Evolutionary conservation across 2,797 vertebrate species (phyloP), one percentile per base, ranked within the genome.

Genomic region (Mormyrops attenuatus): DNA sequence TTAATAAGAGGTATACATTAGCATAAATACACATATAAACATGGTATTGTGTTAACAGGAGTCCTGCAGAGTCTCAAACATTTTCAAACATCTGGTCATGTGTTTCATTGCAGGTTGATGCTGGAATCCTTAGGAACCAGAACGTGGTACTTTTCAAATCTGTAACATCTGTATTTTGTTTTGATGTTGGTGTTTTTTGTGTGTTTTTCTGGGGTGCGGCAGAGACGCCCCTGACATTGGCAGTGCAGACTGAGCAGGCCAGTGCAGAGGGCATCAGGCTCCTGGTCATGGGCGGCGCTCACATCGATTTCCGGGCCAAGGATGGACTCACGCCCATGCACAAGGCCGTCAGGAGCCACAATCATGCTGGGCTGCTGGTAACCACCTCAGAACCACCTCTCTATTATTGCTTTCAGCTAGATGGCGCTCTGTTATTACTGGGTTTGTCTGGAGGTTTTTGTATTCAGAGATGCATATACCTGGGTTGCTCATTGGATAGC

Each of bases 221-320:
- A 99, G 97, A 98, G 94, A 97, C 96, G 0, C 97, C 97, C 0
- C 94, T 99, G 91, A 96, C 96, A 0, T 91, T 98, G 94, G 97
- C 97, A 0, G 94, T 97, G 80, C 97, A 97, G 95, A 94, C 95
- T 0, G 95, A 96, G 89, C 94, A 96, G 89, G 94, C 94, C 55
- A 53, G 87, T 0, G 92, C 96, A 87, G 97, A 98, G 53, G 96
- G 96, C 92, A 95, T 98, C 92, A 95, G 96, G 86, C 92, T 97
- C 85, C 95, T 99, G 92, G 95, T 97, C 92, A 95, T 97, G 91
- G 97, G 97, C 0, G 98, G 98, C 0, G 95, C 97, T 84, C 98
- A 98, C 94, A 93, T 98, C 87, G 98, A 98, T 93, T 98, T 98
- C 91, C 95, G 97, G 87, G 96, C 96, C 84, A 96, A 96, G 91